These are phyloP conservation scores for Caenorhabditis briggsae DNA, from an alignment of 1,140 invertebrate species.

Conservation along the genomic window DNA sequence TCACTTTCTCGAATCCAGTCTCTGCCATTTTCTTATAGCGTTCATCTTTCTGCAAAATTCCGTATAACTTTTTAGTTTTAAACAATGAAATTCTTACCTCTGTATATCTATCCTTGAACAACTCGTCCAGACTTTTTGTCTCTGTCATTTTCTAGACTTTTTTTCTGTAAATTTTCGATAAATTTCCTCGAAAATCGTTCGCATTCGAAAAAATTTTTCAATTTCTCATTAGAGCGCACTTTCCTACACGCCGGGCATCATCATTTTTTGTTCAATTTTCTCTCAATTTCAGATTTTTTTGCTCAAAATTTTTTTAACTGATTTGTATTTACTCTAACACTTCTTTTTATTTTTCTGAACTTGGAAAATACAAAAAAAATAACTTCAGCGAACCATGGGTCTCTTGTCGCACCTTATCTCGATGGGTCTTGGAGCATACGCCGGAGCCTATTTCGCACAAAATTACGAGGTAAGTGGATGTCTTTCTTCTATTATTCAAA, in stretches of 20 bases:
- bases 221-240: slow-evolving; percentile 10
- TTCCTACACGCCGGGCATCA: slow-evolving; percentile 9
- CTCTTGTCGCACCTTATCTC: slow-evolving; percentile 39
- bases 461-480: slow-evolving; percentile 10
- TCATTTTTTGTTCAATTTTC: neutral
- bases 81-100: neutral
- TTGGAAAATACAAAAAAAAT: neutral
- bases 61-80: neutral
- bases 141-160: slow-evolving; percentile 3
- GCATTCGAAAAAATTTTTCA: too few relatives aligned
- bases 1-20: slow-evolving; percentile 18
- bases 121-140: neutral
- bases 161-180: neutral
- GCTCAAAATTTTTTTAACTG: neutral
- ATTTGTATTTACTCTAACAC: neutral
- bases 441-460: slow-evolving; percentile 51
- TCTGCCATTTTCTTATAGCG: slow-evolving; percentile 21
- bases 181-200: neutral
- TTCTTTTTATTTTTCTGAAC: neutral
- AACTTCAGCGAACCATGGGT: slow-evolving; percentile 40
- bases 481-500: neutral
- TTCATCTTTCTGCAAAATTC: slow-evolving; percentile 21
- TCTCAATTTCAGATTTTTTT: neutral
- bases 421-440: slow-evolving; percentile 41
- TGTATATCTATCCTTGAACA: slow-evolving; percentile 46